A percentile compares a stretch with the other conserved stretches of the same genome.
Evolutionary conservation across 2,113 vertebrate species (phyloP).

Genomic region (Pollachius pollachius): DNA sequence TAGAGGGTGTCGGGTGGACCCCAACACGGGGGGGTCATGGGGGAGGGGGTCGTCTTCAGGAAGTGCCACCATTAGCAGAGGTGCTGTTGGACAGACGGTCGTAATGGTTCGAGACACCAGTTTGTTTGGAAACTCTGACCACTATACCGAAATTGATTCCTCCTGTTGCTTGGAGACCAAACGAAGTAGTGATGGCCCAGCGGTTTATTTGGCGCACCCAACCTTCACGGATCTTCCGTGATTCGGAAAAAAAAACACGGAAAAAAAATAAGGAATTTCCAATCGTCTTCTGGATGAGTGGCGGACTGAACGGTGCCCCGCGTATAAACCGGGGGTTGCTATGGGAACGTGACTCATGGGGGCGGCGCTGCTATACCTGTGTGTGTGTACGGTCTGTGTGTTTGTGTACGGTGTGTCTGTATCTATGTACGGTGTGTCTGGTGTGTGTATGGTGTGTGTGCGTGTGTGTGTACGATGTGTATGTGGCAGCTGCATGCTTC

Average conservation of each 20-base stretch:
- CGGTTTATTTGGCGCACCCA: background rate
- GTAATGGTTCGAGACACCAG: no score
- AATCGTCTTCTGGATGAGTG: conserved; percentile 6
- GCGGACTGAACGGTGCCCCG: conserved; percentile 6
- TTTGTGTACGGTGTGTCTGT: conserved; percentile 23
- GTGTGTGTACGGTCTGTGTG: no score
- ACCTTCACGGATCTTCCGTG: background rate
- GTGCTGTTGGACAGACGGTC: no score
- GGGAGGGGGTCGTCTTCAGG: no score
- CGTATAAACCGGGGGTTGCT: conserved; percentile 59
- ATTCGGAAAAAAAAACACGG: conserved; percentile 9
- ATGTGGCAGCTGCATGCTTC: conserved; percentile 68
- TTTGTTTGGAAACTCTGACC: no score
- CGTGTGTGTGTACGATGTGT: conserved; percentile 32
- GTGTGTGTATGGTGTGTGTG: no score
- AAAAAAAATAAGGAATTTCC: conserved; percentile 23
- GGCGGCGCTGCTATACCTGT: conserved; percentile 61
- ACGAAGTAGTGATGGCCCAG: background rate
- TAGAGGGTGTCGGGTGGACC: no score
- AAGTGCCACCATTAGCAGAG: no score
- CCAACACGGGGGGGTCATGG: no score
- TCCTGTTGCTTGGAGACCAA: background rate
- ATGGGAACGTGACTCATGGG: conserved; percentile 75
- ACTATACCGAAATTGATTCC: background rate
- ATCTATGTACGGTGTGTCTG: no score